Evolutionary conservation across 2,797 vertebrate genomes (phyloP).

Genomic region (Tapera naevia): DNA sequence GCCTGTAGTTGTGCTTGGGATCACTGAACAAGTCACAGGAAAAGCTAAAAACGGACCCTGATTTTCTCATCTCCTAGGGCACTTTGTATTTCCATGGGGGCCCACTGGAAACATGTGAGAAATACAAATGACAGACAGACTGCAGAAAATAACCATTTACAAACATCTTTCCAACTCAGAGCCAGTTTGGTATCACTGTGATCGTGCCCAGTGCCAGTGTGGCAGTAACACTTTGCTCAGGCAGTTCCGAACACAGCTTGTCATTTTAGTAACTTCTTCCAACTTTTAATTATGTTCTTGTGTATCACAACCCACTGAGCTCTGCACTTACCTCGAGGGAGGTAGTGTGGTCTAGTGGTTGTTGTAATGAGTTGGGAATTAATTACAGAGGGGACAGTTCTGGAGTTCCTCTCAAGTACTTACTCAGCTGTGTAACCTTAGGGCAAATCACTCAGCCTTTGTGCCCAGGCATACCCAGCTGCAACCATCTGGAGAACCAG

Average conservation of each 20-base stretch:
- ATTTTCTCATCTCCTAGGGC: not conserved
- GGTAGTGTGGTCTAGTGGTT: not conserved
- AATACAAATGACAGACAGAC: not conserved
- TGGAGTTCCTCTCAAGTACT: not conserved
- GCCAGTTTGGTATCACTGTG: not conserved
- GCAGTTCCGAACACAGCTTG: not conserved
- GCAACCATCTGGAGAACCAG: slow-evolving; percentile 45
- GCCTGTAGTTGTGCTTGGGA: too few relatives aligned
- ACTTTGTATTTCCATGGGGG: not conserved
- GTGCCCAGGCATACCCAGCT: slow-evolving; percentile 42
- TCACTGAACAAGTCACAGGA: not conserved
- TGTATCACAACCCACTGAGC: not conserved
- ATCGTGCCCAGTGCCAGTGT: not conserved
- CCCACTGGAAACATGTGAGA: not conserved
- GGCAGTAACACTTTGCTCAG: not conserved
- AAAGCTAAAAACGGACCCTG: not conserved
- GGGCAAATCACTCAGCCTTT: slow-evolving; percentile 27
- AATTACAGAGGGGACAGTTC: not conserved
- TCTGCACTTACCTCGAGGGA: not conserved
- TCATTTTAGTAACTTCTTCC: not conserved
- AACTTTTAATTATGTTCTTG: not conserved
- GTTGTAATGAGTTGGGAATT: not conserved
- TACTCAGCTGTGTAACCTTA: slow-evolving; percentile 46
- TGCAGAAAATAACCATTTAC: not conserved
- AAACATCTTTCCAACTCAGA: not conserved